phyloP scores from a whole-genome alignment of 2,888 invertebrate genomes.

The Lysandra coridon region DNA sequence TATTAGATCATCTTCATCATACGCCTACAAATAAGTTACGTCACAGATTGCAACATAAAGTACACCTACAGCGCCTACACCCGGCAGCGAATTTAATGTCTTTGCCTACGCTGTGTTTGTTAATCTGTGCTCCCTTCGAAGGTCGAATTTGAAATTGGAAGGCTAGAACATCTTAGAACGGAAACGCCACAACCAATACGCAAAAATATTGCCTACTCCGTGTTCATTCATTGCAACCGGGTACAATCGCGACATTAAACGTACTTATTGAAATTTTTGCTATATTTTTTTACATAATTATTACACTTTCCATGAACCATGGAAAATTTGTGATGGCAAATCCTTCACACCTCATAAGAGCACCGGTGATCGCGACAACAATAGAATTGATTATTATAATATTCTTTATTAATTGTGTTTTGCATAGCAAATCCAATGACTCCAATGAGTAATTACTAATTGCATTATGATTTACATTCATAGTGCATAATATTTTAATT shows the following conservation, averaged over 20 bases:
- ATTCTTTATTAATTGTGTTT: not conserved
- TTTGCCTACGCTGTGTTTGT: constrained; percentile 58
- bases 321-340: too few relatives aligned
- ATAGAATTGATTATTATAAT: too few relatives aligned
- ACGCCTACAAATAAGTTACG: constrained; percentile 1
- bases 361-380: too few relatives aligned
- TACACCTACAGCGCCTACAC: constrained; percentile 38
- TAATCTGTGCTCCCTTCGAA: constrained; percentile 57
- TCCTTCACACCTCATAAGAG: too few relatives aligned
- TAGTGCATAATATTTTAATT: too few relatives aligned
- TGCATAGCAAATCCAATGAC: too few relatives aligned
- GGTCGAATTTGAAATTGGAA: constrained; percentile 52
- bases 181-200: constrained; percentile 74
- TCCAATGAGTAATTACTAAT: too few relatives aligned
- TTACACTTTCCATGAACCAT: too few relatives aligned
- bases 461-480: too few relatives aligned
- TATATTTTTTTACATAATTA: too few relatives aligned
- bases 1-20: constrained; percentile 16
- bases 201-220: constrained; percentile 58
- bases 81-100: constrained; percentile 37
- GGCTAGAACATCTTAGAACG: constrained; percentile 63
- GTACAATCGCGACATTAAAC: constrained; percentile 56
- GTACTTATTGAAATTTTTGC: not conserved
- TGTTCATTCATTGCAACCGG: constrained; percentile 71
- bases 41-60: constrained; percentile 25